Conservation (phyloP, 2,797 vertebrate genomes). For the Xiphorhynchus erythropygius region DNA sequence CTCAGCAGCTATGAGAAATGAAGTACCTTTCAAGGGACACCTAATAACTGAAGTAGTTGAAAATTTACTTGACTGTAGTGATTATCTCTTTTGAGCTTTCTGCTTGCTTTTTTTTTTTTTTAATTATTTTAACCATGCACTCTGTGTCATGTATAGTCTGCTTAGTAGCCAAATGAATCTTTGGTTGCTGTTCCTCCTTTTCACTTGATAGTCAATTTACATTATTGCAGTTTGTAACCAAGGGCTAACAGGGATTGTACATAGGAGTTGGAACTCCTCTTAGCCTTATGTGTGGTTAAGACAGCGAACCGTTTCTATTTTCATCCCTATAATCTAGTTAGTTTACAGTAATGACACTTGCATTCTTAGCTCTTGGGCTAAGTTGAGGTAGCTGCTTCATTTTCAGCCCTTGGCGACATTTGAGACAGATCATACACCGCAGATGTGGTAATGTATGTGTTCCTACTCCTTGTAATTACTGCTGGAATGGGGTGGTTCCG, state of each 20-base stretch:
- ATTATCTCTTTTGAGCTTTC: neutral
- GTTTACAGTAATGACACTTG: neutral
- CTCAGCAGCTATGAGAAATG: neutral
- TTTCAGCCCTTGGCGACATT: neutral
- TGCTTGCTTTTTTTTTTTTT: neutral
- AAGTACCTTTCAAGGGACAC: neutral
- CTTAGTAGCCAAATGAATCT: neutral
- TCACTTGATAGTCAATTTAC: neutral
- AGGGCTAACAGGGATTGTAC: neutral
- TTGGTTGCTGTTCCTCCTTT: neutral
- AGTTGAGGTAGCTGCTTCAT: neutral
- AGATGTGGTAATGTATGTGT: neutral
- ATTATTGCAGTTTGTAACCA: neutral
- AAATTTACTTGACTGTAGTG: neutral
- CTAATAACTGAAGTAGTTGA: neutral
- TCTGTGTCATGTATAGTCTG: fast-evolving
- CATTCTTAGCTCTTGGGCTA: neutral
- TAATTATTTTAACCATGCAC: neutral
- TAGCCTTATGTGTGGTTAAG: neutral
- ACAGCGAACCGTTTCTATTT: neutral
- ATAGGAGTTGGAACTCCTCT: neutral
- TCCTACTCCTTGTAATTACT: neutral
- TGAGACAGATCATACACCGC: neutral
- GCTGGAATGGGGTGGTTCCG: neutral
- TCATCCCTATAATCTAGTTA: neutral